These are phyloP conservation scores for Lamellibrachia satsuma DNA, from an alignment of 2,888 invertebrate genomes.

Conservation along the genomic window DNA sequence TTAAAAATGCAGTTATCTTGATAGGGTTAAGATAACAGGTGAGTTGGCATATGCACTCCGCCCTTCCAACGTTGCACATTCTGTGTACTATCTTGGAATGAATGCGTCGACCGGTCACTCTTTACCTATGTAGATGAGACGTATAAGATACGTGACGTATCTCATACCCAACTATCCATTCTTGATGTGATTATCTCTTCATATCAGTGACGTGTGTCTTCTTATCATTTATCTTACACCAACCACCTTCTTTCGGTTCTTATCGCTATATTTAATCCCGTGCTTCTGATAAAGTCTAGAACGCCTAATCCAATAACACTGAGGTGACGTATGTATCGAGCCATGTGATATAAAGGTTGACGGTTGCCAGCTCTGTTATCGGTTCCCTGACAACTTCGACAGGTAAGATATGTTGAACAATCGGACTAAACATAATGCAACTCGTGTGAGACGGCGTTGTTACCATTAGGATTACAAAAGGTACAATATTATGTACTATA, in stretches of 20 bases:
- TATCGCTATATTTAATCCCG: neutral
- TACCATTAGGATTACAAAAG: neutral
- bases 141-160: neutral
- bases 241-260: neutral
- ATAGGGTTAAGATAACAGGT: too few species aligned
- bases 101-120: neutral
- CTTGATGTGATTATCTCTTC: neutral
- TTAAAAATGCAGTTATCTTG: too few species aligned
- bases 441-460: neutral
- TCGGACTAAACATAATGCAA: neutral
- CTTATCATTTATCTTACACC: neutral
- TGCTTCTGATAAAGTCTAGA: neutral
- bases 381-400: neutral
- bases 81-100: neutral
- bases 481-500: neutral
- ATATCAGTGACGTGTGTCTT: neutral
- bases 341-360: neutral
- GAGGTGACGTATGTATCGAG: neutral
- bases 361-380: neutral
- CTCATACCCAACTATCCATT: neutral
- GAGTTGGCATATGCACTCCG: too few species aligned
- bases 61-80: too few species aligned
- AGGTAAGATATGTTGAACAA: neutral
- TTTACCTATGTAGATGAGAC: neutral
- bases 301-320: neutral